These are phyloP conservation scores for Paedocypris sp. DNA, from an alignment of 2,113 vertebrate genomes.

Conservation along the genomic window DNA sequence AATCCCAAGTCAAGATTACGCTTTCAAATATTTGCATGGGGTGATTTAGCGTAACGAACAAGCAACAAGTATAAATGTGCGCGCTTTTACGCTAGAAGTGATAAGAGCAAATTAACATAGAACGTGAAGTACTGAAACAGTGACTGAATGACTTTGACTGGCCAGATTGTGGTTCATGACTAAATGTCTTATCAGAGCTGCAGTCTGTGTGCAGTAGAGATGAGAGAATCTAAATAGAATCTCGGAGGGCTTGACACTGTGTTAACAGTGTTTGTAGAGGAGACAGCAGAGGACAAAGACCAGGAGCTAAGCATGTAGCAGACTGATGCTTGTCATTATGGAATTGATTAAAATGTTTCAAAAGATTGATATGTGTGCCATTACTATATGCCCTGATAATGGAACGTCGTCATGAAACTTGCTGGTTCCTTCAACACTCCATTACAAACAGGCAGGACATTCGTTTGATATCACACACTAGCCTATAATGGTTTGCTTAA, in stretches of 20 bases:
- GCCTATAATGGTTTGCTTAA: too few species aligned
- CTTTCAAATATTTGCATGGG: not conserved
- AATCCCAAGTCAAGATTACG: not conserved
- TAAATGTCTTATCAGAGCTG: constrained; percentile 1
- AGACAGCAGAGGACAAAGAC: constrained; percentile 6
- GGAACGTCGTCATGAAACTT: too few species aligned
- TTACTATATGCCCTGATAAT: too few species aligned
- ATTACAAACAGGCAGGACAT: too few species aligned
- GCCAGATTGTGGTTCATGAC: not conserved
- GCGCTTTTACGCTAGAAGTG: not conserved
- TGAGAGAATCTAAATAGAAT: constrained; percentile 28
- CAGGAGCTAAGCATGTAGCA: not conserved
- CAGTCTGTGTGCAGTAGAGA: constrained; percentile 14
- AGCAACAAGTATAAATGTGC: not conserved
- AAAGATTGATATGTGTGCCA: too few species aligned
- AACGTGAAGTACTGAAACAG: not conserved
- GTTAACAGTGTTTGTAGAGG: constrained; percentile 27
- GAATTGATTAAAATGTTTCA: too few species aligned
- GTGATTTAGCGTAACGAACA: too few species aligned
- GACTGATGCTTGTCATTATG: not conserved
- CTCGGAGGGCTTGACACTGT: constrained; percentile 28
- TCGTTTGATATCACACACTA: too few species aligned
- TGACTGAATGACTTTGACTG: not conserved
- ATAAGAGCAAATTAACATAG: too few species aligned
- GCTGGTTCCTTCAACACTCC: too few species aligned